Conservation (phyloP, 2,888 invertebrate species). For the Plutella xylostella region DNA sequence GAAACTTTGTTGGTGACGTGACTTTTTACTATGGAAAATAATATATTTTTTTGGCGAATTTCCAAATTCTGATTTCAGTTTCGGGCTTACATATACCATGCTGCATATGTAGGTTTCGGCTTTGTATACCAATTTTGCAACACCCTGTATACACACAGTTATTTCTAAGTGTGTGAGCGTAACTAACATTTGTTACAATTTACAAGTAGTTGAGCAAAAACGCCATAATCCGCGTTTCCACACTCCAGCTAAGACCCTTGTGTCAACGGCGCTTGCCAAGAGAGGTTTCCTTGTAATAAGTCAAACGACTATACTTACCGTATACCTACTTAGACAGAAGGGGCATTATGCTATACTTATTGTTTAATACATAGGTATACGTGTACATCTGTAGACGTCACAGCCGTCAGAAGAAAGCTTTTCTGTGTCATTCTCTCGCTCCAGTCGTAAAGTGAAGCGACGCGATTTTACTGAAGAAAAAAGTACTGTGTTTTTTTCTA, state of each 20-base stretch:
- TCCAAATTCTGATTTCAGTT: no score
- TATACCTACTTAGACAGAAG: neutral
- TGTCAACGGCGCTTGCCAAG: neutral
- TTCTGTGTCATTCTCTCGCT: slow-evolving; percentile 37
- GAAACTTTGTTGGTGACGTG: no score
- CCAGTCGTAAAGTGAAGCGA: neutral
- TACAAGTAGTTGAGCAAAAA: neutral
- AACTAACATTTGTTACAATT: no score
- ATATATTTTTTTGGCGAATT: no score
- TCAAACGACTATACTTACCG: neutral
- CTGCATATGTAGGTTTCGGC: no score
- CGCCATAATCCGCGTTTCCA: no score
- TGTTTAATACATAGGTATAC: neutral
- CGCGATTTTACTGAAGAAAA: neutral
- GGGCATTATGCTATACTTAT: no score
- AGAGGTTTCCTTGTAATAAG: neutral
- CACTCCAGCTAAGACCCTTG: neutral
- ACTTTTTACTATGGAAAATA: no score
- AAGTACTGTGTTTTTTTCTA: neutral
- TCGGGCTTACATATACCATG: no score
- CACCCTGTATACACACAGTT: no score
- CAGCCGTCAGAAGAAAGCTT: slow-evolving; percentile 9
- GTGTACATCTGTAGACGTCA: neutral
- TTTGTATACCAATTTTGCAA: no score
- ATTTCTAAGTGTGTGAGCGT: no score